phyloP scores from a whole-genome alignment of 2,113 vertebrate species.

The Colinus virginianus region DNA sequence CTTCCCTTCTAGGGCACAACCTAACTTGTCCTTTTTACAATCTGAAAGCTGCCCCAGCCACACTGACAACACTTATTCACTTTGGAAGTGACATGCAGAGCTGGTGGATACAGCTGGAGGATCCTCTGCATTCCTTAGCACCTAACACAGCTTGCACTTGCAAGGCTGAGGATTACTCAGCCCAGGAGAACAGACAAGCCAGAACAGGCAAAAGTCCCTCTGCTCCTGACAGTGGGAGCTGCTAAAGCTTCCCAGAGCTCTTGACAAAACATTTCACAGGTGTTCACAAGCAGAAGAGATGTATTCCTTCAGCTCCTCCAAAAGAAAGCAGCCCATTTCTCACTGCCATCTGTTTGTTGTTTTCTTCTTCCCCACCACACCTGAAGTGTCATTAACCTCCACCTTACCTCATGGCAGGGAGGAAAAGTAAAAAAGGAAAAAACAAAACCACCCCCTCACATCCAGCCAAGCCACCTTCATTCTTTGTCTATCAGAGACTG shows the following conservation, averaged over 20 bases:
- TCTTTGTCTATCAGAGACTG: slow-evolving; percentile 1
- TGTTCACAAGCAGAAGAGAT: not conserved
- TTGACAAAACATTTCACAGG: not conserved
- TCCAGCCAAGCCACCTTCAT: not conserved
- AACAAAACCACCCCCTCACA: not conserved
- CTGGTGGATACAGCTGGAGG: not conserved
- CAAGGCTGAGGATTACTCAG: not conserved
- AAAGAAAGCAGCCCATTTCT: not conserved
- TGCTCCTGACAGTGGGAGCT: not conserved
- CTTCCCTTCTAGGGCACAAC: not conserved
- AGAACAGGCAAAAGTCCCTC: not conserved
- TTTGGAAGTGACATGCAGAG: not conserved
- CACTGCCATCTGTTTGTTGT: not conserved
- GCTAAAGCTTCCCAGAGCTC: not conserved
- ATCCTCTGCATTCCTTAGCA: not conserved
- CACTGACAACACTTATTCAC: not conserved
- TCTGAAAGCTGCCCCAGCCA: not conserved
- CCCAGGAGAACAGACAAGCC: not conserved
- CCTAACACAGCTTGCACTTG: not conserved
- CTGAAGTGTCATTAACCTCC: not conserved
- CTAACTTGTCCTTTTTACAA: not conserved
- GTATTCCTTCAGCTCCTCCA: not conserved
- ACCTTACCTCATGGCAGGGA: not conserved
- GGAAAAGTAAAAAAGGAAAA: not conserved
- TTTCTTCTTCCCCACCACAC: not conserved